Evolutionary conservation across 2,797 vertebrate species (phyloP), one percentile per base, ranked within the genome.

Genomic region (Sebastolobus altivelis): DNA sequence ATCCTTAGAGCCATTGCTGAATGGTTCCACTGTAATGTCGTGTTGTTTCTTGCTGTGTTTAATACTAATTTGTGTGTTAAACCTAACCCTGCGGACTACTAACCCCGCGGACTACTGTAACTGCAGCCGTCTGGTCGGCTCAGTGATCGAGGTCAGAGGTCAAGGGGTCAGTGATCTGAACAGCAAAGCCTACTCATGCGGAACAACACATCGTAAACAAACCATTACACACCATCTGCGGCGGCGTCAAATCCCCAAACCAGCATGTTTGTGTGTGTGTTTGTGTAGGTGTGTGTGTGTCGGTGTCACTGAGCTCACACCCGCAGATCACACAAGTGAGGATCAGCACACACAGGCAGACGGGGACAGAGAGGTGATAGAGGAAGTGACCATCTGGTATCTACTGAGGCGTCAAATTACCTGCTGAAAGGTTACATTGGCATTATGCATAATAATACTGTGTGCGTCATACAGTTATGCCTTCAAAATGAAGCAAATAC

Each of bases 131-230:
- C 83, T 89, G 84, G 72, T 86, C 80, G 81, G 83, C 78, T 68
- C 59, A 52, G 77, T 61, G 72, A 72, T 62, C 54, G 75, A 85
- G 88, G 87, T 89, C 84, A 85, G 62, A 89, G 91, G 88, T 91
- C 82, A 80, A 38, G 80, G 91, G 91, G 88, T 93, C 86, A 82
- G 72, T 33, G 80, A 79, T 81, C 89, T 83, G 75, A 90, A 88
- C 87, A 88, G 89, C 82, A 89, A 94, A 92, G 91, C 85, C 75
- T 82, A 80, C 83, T 89, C 90, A 79, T 62, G 84, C 77, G 75
- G 89, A 93, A 92, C 89, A 92, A 82, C 84, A 76, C 81, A 88
- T 93, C 77, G 77, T 94, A 96, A 95, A 95, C 94, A 95, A 93
- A 91, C 84, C 88, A 92, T 91, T 92, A 89, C 84, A 83, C 87